Evolutionary conservation across 2,888 invertebrate genomes (phyloP).

Genomic region (Venusia cambrica): DNA sequence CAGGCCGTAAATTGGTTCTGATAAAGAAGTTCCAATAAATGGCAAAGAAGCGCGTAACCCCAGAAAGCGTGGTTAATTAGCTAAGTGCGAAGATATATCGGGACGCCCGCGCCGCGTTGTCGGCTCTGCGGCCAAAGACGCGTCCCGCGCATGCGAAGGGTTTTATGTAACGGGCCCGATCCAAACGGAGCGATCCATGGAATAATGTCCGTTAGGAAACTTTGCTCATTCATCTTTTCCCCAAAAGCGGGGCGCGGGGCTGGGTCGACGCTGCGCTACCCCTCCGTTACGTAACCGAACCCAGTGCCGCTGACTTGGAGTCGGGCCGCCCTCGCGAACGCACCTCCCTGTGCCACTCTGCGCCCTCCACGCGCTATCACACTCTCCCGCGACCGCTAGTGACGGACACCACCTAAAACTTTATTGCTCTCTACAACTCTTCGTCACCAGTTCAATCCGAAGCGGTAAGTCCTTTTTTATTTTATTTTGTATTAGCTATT

Average conservation of each 20-base stretch:
- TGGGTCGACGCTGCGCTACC: constrained; percentile 67
- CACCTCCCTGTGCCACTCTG: constrained; percentile 15
- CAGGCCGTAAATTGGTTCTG: constrained; percentile 2
- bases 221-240: constrained; percentile 79
- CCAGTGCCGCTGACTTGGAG: constrained; percentile 21
- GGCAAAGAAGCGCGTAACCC: constrained; percentile 5
- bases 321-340: constrained; percentile 24
- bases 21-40: constrained; percentile 1
- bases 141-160: constrained; percentile 51
- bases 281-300: constrained; percentile 62
- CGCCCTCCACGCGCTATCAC: constrained; percentile 34
- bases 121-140: constrained; percentile 26
- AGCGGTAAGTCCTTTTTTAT: constrained; percentile 55
- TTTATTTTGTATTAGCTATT: constrained; percentile 5
- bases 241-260: constrained; percentile 69
- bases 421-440: constrained; percentile 38
- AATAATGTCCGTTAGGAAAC: constrained; percentile 72
- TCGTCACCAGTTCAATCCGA: constrained; percentile 43
- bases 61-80: constrained; percentile 14
- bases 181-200: constrained; percentile 66
- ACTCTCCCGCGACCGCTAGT: constrained; percentile 28
- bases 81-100: constrained; percentile 4
- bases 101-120: constrained; percentile 5
- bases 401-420: constrained; percentile 37
- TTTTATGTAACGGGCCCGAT: constrained; percentile 67